Base-by-base conservation (phyloP, 1,140 invertebrate species). In the Atta texana region DNA sequence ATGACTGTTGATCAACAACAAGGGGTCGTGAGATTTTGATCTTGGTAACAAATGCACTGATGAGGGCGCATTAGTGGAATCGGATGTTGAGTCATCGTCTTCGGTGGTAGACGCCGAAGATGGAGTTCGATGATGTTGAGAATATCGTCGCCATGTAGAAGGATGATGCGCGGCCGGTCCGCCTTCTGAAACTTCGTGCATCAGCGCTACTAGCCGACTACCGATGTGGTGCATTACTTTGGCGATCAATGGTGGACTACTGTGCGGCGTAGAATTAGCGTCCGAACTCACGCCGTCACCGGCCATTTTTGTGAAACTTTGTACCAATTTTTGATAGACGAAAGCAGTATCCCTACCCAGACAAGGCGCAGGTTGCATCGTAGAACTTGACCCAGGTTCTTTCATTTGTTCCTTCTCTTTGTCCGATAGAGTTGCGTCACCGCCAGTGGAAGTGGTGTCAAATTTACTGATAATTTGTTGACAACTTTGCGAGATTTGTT, bases 151-250 rank as follows among this genome's bases (percentile, higher is more conserved):
- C 93, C 93, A 94, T 3, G 88, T 87, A 6, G 91, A 85, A 24
- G 96, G 95, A 71, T 95, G 95, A 14, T 95, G 95, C 0, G 93
- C 95, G 0, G 92, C 87, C 5, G 94, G 92, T 64, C 97, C 96
- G 44, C 97, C 97, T 84, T 97, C 97, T 21, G 97, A 98, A 4
- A 98, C 98, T 92, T 99, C 98, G 92, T 98, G 98, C 98, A 99
- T 99, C 49, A 99, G 95, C 0, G 98, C 98, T 2, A 98, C 98
- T 49, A 99, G 94, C n/a, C 98, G 95, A 61, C 98, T 98, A 1
- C 98, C 98, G 63, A 99, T 99, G 89, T 99, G 98, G 86, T 98
- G 97, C 97, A 98, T 98, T 0, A 98, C 98, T 95, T 98, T 98
- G 14, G 98, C 97, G 63, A 98, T 97, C n/a, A 98, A 93, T 0